phyloP scores from a whole-genome alignment of 2,113 vertebrate genomes.

The Candoia aspera region DNA sequence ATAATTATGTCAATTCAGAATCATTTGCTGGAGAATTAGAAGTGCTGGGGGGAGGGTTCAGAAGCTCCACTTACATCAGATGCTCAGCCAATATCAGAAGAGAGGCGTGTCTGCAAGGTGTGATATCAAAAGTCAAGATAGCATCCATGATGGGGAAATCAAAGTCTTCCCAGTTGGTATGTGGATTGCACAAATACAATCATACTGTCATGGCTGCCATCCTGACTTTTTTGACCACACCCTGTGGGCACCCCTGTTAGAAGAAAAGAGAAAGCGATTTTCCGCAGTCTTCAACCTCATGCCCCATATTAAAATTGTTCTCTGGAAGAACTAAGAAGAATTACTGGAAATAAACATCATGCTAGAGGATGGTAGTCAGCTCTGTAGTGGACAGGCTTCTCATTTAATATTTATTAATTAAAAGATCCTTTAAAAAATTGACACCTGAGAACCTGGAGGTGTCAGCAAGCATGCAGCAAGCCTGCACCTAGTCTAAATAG shows the following conservation, averaged over 20 bases:
- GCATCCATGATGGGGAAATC: not conserved
- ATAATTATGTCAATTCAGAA: not conserved
- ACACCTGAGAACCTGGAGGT: not conserved
- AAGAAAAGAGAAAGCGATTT: too few relatives aligned
- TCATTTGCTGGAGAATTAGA: not conserved
- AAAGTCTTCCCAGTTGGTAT: not conserved
- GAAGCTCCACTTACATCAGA: not conserved
- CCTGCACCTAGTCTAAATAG: not conserved
- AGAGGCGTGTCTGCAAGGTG: not conserved
- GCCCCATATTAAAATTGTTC: not conserved
- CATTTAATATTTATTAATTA: not conserved
- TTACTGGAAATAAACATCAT: not conserved
- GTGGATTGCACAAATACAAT: not conserved
- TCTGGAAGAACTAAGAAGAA: not conserved
- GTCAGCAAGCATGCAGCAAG: not conserved
- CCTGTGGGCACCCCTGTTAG: not conserved
- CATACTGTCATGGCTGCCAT: not conserved
- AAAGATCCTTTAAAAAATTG: not conserved
- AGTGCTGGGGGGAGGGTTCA: not conserved
- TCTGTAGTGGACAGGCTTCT: not conserved
- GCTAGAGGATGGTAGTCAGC: not conserved
- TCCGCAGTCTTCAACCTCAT: not conserved
- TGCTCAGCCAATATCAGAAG: not conserved
- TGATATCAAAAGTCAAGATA: not conserved
- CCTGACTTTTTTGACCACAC: not conserved